Percentiles rank a stretch among this genome's conserved stretches.
phyloP scores from a whole-genome alignment of 2,797 vertebrate species.

The Argya squamiceps region DNA sequence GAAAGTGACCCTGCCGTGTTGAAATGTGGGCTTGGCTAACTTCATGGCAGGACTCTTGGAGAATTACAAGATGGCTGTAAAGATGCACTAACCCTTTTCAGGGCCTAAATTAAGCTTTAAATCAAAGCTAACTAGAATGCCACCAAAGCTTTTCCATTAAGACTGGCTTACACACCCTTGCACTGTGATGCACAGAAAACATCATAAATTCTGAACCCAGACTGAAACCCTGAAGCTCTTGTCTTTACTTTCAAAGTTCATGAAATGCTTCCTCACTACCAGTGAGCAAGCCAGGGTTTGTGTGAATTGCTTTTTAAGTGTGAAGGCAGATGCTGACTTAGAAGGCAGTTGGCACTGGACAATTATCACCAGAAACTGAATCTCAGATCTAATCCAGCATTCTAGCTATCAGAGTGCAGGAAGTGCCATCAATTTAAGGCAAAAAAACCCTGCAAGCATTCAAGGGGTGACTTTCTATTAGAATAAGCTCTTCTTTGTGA shows the following conservation, averaged over 20 bases:
- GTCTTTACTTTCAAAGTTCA: slow-evolving; percentile 46
- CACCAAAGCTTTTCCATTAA: slow-evolving; percentile 71
- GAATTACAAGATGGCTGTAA: slow-evolving; percentile 73
- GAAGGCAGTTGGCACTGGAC: slow-evolving; percentile 31
- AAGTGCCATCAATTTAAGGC: slow-evolving; percentile 8
- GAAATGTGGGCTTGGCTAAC: slow-evolving; percentile 72
- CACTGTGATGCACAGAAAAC: slow-evolving; percentile 66
- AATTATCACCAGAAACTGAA: slow-evolving; percentile 65
- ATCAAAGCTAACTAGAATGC: slow-evolving; percentile 74
- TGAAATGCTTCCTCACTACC: slow-evolving; percentile 26
- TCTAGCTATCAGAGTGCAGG: neutral
- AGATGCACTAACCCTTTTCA: slow-evolving; percentile 72
- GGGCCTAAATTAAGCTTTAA: slow-evolving; percentile 73
- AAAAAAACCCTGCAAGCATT: neutral
- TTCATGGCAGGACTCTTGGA: slow-evolving; percentile 66
- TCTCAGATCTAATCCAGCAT: neutral
- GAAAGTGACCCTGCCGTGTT: slow-evolving; percentile 68
- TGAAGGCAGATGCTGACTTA: slow-evolving; percentile 56
- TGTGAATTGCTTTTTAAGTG: slow-evolving; percentile 66
- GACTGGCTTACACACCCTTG: slow-evolving; percentile 64
- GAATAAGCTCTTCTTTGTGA: neutral
- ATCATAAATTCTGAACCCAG: slow-evolving; percentile 59
- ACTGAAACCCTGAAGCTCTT: slow-evolving; percentile 43
- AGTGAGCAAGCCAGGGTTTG: slow-evolving; percentile 24
- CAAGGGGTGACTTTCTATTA: neutral